phyloP scores from a whole-genome alignment of 1,140 invertebrate species.

The Cydia fagiglandana region DNA sequence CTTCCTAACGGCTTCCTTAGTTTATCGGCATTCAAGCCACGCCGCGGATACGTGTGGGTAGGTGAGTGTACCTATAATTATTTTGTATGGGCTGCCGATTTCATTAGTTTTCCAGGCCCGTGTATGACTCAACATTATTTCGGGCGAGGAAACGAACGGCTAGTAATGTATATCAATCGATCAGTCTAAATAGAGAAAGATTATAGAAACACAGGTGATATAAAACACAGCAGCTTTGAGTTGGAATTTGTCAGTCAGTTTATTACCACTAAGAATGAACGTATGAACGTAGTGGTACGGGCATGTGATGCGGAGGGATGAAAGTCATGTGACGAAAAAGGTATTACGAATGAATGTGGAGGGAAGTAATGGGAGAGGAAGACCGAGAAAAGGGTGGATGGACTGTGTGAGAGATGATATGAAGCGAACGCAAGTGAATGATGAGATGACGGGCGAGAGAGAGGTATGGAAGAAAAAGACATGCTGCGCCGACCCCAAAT shows the following conservation, averaged over 20 bases:
- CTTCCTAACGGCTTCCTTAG: constrained; percentile 19
- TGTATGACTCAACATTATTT: constrained; percentile 31
- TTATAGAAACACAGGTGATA: neutral
- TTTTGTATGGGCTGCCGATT: constrained; percentile 12
- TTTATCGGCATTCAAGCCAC: constrained; percentile 9
- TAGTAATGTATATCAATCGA: constrained; percentile 19
- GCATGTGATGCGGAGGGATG: too few species aligned
- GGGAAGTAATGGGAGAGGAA: too few species aligned
- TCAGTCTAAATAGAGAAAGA: neutral
- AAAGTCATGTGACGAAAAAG: too few species aligned
- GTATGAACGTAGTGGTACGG: too few species aligned
- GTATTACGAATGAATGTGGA: too few species aligned
- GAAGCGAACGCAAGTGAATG: too few species aligned
- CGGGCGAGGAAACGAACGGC: constrained; percentile 3
- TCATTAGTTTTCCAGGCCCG: constrained; percentile 25
- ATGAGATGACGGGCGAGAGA: too few species aligned
- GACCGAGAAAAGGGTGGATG: too few species aligned
- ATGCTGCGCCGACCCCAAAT: too few species aligned
- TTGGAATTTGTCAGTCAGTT: neutral
- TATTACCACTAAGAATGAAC: too few species aligned
- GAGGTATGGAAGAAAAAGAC: too few species aligned
- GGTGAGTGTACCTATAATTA: constrained; percentile 7
- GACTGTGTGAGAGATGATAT: too few species aligned
- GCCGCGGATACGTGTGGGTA: constrained; percentile 17
- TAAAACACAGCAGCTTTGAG: neutral